phyloP scores from a whole-genome alignment of 2,113 vertebrate species.

The Pithys albifrons region DNA sequence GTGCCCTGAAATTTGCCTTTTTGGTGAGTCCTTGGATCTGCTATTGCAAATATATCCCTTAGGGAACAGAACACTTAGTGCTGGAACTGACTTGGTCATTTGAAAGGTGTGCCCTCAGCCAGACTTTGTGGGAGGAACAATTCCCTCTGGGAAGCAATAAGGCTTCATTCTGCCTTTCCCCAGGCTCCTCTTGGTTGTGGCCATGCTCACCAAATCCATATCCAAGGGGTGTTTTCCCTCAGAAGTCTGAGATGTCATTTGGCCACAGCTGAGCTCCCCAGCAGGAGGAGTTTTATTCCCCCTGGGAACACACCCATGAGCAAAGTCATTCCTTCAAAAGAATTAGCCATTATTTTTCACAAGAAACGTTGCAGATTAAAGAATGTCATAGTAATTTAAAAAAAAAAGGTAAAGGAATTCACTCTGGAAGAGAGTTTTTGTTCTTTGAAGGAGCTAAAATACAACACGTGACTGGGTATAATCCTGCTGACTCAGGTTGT shows the following conservation, averaged over 20 bases:
- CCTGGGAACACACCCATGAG: neutral
- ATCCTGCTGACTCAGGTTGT: neutral
- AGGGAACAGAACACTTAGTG: neutral
- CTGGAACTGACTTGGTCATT: neutral
- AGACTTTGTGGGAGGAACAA: neutral
- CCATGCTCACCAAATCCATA: neutral
- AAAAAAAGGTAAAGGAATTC: neutral
- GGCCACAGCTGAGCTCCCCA: neutral
- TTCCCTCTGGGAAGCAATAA: neutral
- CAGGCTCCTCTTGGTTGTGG: slow-evolving; percentile 11
- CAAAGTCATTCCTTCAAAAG: neutral
- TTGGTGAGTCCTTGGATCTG: neutral
- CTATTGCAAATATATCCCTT: neutral
- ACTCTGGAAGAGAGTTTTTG: neutral
- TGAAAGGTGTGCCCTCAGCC: neutral
- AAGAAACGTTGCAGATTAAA: neutral
- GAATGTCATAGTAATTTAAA: neutral
- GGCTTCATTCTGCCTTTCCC: slow-evolving; percentile 11
- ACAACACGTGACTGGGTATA: neutral
- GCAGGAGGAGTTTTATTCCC: neutral
- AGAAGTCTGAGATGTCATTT: slow-evolving; percentile 13
- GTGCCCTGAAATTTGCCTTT: neutral
- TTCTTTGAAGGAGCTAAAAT: slow-evolving; percentile 4
- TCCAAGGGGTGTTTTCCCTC: slow-evolving; percentile 7
- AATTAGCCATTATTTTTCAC: neutral